These are phyloP conservation scores for Geophilus truncorum DNA, from an alignment of 2,888 invertebrate species.

Conservation along the genomic window DNA sequence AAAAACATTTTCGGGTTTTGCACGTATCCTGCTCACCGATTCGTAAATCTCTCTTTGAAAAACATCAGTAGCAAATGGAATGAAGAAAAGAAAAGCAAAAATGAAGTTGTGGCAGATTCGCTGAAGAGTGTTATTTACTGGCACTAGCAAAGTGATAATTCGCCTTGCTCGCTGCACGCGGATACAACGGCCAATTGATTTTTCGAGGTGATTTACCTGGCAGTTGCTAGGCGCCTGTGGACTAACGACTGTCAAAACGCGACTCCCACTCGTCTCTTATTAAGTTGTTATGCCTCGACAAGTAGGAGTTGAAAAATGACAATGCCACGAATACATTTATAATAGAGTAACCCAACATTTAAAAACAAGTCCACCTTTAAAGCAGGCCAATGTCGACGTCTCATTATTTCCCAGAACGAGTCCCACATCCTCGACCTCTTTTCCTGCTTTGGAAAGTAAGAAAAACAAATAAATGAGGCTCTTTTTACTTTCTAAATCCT, in stretches of 20 bases:
- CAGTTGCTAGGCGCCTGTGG: neutral
- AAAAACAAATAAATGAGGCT: neutral
- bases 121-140: conserved; percentile 8
- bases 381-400: neutral
- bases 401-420: too few species aligned
- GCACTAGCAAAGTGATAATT: conserved; percentile 12
- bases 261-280: conserved; percentile 15
- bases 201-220: conserved; percentile 20
- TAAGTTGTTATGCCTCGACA: neutral
- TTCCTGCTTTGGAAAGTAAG: neutral
- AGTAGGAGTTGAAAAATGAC: neutral
- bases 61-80: neutral
- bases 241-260: conserved; percentile 13
- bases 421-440: neutral
- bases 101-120: neutral
- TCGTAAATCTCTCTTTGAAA: neutral
- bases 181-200: conserved; percentile 20
- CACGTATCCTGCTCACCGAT: neutral
- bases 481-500: neutral
- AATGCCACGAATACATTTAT: neutral
- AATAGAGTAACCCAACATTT: neutral
- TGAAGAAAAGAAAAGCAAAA: neutral
- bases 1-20: too few species aligned
- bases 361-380: neutral
- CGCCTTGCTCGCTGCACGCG: conserved; percentile 12